Conservation (phyloP, 2,113 vertebrate genomes). For the Microcebus griseorufus region DNA sequence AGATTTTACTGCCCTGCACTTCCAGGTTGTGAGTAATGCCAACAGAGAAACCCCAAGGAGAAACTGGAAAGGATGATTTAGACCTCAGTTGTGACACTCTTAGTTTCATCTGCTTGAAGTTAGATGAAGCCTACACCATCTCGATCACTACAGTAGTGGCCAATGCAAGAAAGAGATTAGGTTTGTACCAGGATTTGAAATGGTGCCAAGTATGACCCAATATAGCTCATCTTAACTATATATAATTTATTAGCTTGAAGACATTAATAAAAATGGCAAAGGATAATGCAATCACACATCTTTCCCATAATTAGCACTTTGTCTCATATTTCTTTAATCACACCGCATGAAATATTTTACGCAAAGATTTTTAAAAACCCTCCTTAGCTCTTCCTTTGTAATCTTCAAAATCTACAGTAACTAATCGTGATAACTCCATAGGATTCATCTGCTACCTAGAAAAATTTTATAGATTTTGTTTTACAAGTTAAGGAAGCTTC, state of each 20-base stretch:
- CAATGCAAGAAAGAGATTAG: neutral
- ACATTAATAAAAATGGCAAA: neutral
- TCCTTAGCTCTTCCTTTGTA: neutral
- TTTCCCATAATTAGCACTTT: neutral
- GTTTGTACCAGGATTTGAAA: neutral
- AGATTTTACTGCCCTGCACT: neutral
- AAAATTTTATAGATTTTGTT: neutral
- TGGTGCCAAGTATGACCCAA: neutral
- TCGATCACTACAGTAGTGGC: neutral
- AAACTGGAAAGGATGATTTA: neutral
- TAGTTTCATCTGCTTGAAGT: neutral
- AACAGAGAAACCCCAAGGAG: neutral
- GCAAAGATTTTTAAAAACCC: no score
- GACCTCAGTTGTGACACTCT: neutral
- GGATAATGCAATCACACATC: neutral
- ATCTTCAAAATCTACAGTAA: neutral
- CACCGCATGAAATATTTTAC: neutral
- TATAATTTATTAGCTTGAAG: neutral
- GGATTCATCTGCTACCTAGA: neutral
- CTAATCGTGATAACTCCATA: neutral
- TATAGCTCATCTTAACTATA: neutral
- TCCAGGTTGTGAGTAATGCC: neutral
- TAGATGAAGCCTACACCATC: neutral
- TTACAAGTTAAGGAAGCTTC: no score
- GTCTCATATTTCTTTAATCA: neutral